These are phyloP conservation scores for Alfaro cultratus DNA, from an alignment of 2,797 vertebrate species.

Conservation along the genomic window DNA sequence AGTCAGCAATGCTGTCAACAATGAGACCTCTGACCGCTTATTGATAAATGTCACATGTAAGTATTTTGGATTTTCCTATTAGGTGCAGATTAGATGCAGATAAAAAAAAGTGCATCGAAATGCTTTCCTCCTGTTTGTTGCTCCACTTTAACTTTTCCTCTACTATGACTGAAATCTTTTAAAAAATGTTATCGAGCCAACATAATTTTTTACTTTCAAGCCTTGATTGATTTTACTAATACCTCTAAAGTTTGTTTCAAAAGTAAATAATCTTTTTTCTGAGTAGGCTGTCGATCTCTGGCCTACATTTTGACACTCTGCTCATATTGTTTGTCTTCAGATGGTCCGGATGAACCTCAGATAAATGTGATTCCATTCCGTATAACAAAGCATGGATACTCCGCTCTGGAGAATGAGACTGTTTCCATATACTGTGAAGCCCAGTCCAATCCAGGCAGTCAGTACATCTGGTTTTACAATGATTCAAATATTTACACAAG, in stretches of 20 bases:
- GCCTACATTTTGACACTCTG: background rate
- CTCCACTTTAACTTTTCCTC: background rate
- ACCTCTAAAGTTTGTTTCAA: background rate
- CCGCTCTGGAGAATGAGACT: conserved; percentile 86
- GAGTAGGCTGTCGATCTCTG: background rate
- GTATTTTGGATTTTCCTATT: conserved; percentile 57
- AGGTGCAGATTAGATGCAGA: background rate
- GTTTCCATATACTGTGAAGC: conserved; percentile 89
- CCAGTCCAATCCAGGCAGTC: conserved; percentile 87
- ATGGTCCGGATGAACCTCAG: conserved; percentile 86
- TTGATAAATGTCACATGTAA: conserved; percentile 90
- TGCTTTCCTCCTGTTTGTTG: background rate
- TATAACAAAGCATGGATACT: conserved; percentile 83
- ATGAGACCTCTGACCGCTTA: conserved; percentile 78
- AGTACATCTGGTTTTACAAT: conserved; percentile 90
- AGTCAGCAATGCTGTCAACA: conserved; percentile 85
- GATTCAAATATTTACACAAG: conserved; percentile 85
- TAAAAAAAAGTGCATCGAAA: background rate
- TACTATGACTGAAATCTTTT: background rate
- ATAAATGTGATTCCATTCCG: conserved; percentile 87
- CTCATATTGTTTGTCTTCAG: conserved; percentile 65
- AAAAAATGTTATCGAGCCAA: background rate
- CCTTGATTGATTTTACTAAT: no score
- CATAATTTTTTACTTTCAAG: background rate
- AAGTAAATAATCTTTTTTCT: background rate